A percentile compares a stretch with the other conserved stretches of the same genome.
These are phyloP conservation scores for Candidula unifasciata DNA, from an alignment of 2,888 invertebrate species.

Conservation along the genomic window DNA sequence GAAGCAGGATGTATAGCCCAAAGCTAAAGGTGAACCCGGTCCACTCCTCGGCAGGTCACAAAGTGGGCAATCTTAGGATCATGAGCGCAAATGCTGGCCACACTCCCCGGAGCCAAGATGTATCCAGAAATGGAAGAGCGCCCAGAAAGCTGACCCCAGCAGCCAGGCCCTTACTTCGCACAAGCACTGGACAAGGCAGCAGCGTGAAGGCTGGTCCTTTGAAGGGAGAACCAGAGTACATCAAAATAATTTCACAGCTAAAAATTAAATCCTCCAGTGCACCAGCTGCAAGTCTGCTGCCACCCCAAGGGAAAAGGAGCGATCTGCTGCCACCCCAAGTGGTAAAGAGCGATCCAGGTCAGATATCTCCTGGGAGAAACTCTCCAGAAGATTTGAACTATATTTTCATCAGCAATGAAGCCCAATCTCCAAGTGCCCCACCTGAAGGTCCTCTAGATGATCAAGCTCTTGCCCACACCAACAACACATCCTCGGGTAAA, in stretches of 20 bases:
- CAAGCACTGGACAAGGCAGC: constrained; percentile 42
- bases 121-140: constrained; percentile 42
- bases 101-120: constrained; percentile 18
- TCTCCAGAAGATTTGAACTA: constrained; percentile 20
- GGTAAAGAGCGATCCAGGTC: background rate
- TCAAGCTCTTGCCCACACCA: background rate
- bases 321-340: background rate
- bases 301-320: too few species aligned
- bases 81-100: constrained; percentile 33
- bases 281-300: background rate
- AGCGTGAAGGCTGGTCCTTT: constrained; percentile 54
- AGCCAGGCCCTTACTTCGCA: constrained; percentile 51
- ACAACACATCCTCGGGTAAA: background rate
- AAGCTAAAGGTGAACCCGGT: constrained; percentile 39
- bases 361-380: constrained; percentile 15
- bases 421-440: background rate
- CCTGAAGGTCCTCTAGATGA: background rate
- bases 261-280: constrained; percentile 56
- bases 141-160: constrained; percentile 48
- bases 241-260: constrained; percentile 69
- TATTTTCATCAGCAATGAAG: background rate
- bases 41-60: constrained; percentile 15
- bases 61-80: background rate
- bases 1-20: constrained; percentile 3
- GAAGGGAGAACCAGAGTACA: constrained; percentile 65